A percentile compares a stretch with the other conserved stretches of the same genome.
Conservation (phyloP, 1,140 invertebrate species). For the Leptinotarsa undecemlineata region DNA sequence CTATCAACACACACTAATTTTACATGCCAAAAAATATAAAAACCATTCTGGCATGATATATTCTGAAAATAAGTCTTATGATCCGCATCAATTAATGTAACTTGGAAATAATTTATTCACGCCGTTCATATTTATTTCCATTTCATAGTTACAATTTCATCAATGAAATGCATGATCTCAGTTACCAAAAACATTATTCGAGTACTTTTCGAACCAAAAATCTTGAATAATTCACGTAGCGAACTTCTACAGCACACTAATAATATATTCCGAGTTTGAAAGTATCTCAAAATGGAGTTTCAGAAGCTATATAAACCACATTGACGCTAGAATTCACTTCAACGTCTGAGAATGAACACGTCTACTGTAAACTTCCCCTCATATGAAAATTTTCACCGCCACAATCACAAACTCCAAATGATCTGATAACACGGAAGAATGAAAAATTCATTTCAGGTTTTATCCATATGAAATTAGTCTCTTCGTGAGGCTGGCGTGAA, state of each 20-base stretch:
- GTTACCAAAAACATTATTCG: background rate
- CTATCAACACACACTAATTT: too few relatives aligned
- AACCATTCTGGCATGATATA: too few relatives aligned
- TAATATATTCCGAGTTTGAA: background rate
- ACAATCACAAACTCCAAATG: background rate
- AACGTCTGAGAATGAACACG: background rate
- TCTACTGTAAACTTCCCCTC: background rate
- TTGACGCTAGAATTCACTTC: background rate
- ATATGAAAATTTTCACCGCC: background rate
- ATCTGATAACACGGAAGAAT: background rate
- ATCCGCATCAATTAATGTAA: too few relatives aligned
- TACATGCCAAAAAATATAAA: too few relatives aligned
- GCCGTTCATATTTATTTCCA: too few relatives aligned
- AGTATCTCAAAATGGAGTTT: background rate
- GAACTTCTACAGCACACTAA: background rate
- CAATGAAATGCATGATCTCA: too few relatives aligned
- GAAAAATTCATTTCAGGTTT: background rate
- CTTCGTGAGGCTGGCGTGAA: background rate
- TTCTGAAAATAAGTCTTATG: too few relatives aligned
- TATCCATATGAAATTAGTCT: background rate
- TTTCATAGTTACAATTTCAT: too few relatives aligned
- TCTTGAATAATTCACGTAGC: background rate
- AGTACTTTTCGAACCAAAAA: background rate
- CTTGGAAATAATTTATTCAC: too few relatives aligned
- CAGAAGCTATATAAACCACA: slow-evolving; percentile 1